phyloP scores from a whole-genome alignment of 1,140 invertebrate species.

The Anagrus nilaparvatae region DNA sequence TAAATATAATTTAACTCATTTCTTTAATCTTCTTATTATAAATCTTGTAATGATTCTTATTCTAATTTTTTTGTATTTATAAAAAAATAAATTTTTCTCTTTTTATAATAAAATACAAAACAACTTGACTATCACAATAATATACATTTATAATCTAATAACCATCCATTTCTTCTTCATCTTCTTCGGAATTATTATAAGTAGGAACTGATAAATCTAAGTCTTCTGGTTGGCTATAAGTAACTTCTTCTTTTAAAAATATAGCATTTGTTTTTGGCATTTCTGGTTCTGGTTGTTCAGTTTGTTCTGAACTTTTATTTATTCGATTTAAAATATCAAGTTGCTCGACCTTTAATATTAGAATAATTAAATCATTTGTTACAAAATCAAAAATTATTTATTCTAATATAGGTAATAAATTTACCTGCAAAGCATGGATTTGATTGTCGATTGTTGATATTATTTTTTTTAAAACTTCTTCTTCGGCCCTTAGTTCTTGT shows the following conservation, averaged over 20 bases:
- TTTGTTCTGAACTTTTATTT: constrained; percentile 8
- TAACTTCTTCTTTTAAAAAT: constrained; percentile 6
- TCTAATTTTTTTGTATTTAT: too few species aligned
- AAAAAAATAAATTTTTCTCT: too few species aligned
- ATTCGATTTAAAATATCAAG: constrained; percentile 27
- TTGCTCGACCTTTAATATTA: constrained; percentile 28
- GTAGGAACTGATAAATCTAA: constrained; percentile 18
- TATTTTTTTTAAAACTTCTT: constrained; percentile 24
- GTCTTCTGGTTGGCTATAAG: constrained; percentile 3
- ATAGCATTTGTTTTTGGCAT: neutral
- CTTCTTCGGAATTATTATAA: constrained; percentile 21
- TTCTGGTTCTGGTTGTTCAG: neutral
- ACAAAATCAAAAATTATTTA: constrained; percentile 3
- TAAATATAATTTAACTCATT: too few species aligned
- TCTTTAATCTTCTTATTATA: too few species aligned
- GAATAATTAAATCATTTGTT: constrained; percentile 4
- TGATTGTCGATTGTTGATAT: constrained; percentile 29
- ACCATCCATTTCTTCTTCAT: constrained; percentile 29
- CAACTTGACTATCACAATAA: too few species aligned
- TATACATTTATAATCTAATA: constrained; percentile 14
- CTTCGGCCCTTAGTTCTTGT: constrained; percentile 23
- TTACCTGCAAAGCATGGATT: constrained; percentile 30
- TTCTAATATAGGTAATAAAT: too few species aligned
- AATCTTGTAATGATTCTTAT: too few species aligned
- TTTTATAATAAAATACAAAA: too few species aligned